Evolutionary conservation across 2,888 invertebrate genomes (phyloP), one percentile per base, ranked within the genome.

Genomic region (Neoascia interrupta): DNA sequence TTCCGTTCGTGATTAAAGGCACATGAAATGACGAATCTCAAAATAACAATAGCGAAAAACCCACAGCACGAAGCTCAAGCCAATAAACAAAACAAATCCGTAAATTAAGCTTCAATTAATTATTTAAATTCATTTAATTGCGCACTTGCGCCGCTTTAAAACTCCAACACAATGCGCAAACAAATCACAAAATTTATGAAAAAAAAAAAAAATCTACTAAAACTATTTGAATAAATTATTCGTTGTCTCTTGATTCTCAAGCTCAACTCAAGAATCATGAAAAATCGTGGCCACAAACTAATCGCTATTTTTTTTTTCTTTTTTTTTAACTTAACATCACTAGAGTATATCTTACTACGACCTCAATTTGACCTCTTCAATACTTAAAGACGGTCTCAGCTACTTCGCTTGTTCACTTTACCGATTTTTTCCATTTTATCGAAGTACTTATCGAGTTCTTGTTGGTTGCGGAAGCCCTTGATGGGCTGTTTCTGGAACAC

Each of bases 401-500:
- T 79, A 13, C 36, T 34, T 13, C 54, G 49, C 34, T 49, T 41
- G 6, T 45, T 39, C 5, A 79, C 31, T 34, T 79, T 72, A 6
- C 64, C 72, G 15, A 61, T 47, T 16, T 54, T 72, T 36, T 73
- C 43, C 28, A 51, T 56, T 66, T 79, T 79, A 6, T 61, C 56
- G 8, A 79, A 79, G 37, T 87, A 87, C 64, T 87, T 87, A 58
- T 83, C 76, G 70, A 87, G 86, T 11, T 85, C 85, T 41, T 83
- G 79, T 11, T 85, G 83, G 18, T 83, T 84, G 45, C 83, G 81
- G 54, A 87, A 87, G 11, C 85, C 83, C 56, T 87, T 87, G 51
- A 87, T 83, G 15, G 87, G 87, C 60, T 84, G 84, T 64, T 87
- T 87, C 68, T 86, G 87, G 53, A 87, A 87, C 43, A 83, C 84